Conservation (phyloP, 2,113 vertebrate species). For the Panurus biarmicus region DNA sequence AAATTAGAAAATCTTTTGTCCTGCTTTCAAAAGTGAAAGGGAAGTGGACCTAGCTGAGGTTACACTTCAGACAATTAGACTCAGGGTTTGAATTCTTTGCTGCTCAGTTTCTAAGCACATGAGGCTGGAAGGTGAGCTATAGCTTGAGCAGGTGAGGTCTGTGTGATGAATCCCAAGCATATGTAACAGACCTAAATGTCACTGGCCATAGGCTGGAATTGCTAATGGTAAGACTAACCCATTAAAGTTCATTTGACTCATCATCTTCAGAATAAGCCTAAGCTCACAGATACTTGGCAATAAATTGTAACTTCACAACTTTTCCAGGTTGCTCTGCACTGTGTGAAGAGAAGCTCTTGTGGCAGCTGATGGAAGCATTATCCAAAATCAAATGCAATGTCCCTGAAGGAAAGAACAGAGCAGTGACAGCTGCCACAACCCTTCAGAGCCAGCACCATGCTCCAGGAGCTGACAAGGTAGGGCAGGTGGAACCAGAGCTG, state of each 20-base stretch:
- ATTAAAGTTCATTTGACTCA: background rate
- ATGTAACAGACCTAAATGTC: background rate
- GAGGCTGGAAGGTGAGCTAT: background rate
- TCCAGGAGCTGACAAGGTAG: background rate
- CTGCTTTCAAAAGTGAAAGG: background rate
- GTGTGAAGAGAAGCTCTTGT: conserved; percentile 26
- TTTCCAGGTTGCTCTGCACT: background rate
- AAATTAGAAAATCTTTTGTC: background rate
- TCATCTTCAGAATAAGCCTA: background rate
- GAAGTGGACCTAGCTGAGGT: background rate
- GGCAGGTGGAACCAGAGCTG: background rate
- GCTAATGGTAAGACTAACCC: background rate
- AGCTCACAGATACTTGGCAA: background rate
- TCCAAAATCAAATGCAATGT: background rate
- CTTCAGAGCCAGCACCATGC: background rate
- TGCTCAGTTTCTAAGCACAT: background rate
- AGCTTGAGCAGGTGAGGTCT: background rate
- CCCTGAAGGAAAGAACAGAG: conserved; percentile 4
- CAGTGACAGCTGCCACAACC: conserved; percentile 43
- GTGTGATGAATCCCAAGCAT: background rate
- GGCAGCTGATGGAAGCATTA: conserved; percentile 39
- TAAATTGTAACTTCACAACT: background rate
- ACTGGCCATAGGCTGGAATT: background rate
- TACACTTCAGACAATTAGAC: background rate
- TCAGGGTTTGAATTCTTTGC: background rate